These are phyloP conservation scores for Tor tambroides DNA, from an alignment of 2,113 vertebrate genomes.

Conservation along the genomic window DNA sequence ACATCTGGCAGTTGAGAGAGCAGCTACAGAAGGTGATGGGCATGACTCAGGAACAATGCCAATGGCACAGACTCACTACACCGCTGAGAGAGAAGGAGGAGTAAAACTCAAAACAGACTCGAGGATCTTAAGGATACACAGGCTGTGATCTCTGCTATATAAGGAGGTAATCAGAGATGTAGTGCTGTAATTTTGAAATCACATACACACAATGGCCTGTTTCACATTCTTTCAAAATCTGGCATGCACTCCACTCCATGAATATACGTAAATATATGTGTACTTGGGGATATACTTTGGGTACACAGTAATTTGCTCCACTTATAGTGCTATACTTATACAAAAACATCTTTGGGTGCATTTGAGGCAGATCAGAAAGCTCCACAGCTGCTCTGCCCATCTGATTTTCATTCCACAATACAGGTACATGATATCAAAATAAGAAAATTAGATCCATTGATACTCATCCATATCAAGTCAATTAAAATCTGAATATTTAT, in stretches of 20 bases:
- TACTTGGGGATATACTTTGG: not conserved
- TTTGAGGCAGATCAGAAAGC: not conserved
- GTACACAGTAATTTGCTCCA: not conserved
- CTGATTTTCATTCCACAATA: not conserved
- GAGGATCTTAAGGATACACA: not conserved
- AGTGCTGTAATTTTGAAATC: constrained; percentile 24
- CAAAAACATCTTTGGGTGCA: not conserved
- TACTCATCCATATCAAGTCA: no score
- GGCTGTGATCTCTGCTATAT: constrained; percentile 13
- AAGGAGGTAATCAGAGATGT: constrained; percentile 24
- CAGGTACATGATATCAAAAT: not conserved
- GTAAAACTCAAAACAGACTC: not conserved
- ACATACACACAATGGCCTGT: not conserved
- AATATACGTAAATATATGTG: not conserved
- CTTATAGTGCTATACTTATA: not conserved
- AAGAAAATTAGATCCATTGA: no score
- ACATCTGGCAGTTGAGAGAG: constrained; percentile 72
- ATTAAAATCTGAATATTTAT: no score
- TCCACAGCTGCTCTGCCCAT: not conserved
- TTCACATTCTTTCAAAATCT: not conserved
- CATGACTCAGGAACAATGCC: constrained; percentile 60
- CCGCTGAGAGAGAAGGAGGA: not conserved
- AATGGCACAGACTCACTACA: constrained; percentile 49
- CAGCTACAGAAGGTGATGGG: constrained; percentile 65
- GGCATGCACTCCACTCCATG: not conserved